Base-by-base conservation (phyloP, 2,113 vertebrate genomes). In the Plectropomus leopardus region DNA sequence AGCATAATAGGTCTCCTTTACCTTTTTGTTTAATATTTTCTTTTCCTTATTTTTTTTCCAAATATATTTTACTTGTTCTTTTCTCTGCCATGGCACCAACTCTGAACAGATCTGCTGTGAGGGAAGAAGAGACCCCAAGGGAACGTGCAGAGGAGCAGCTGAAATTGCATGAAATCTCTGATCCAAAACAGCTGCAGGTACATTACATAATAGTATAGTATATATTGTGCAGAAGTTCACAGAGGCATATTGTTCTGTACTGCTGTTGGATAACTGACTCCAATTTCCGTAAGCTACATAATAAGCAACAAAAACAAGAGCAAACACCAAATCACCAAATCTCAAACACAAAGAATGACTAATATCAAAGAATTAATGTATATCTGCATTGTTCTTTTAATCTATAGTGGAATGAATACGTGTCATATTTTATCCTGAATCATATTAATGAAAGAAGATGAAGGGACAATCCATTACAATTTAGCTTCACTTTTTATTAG, bases 171-270 rank as follows among this genome's bases (percentile, higher is more conserved):
- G 34, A 61, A 44, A 19, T 42, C 47, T 55, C 57, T 34, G 83
- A 87, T 88, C 65, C 87, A 76, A 78, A 93, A 80, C 78, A 91
- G 14, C 78, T 89, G 58, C 51, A 93, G 34, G 78, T 81, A 64
- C 10, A 42, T 23, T 9, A n/a, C 2, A 50, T 17, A 65, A 11
- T 5, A 14, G 16, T 19, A 40, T 8, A 24, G 6, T 42, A 16
- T 11, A n/a, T 28, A 13, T 4, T 19, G 23, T 40, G 3, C 11
- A 55, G 23, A n/a, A n/a, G n/a, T n/a, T n/a, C 45, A 34, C 26
- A 34, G 57, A 11, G 17, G 26, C 17, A 21, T 8, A 24, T 13
- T 59, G 4, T 13, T 4, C 4, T 45, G 44, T n/a, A n/a, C n/a
- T n/a, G n/a, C n/a, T n/a, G n/a, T n/a, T n/a, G n/a, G n/a, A n/a